Evolutionary conservation across 2,888 invertebrate species (phyloP).

Genomic region (Rhagophthalmus giganteus): DNA sequence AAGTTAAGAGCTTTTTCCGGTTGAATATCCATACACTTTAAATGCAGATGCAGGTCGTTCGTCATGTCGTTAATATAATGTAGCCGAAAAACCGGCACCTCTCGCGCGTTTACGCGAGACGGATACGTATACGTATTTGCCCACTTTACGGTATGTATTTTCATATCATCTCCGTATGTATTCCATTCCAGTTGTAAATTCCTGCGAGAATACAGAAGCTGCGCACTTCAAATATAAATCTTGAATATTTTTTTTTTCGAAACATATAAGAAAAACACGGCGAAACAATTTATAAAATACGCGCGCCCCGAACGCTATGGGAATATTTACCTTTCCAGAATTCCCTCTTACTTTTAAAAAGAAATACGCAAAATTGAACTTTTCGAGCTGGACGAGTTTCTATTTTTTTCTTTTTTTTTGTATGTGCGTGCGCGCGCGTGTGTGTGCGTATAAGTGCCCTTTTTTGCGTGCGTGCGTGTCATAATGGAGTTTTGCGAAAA

Average conservation of each 20-base stretch:
- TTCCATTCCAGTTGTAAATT: conserved; percentile 29
- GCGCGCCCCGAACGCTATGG: conserved; percentile 41
- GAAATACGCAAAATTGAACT: conserved; percentile 16
- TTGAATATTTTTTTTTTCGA: conserved; percentile 37
- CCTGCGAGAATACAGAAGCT: conserved; percentile 38
- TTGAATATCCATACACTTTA: too few relatives aligned
- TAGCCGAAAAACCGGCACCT: conserved; percentile 10
- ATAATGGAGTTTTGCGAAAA: too few relatives aligned
- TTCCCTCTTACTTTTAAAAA: conserved; percentile 13
- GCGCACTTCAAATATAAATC: conserved; percentile 42
- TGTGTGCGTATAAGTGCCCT: too few relatives aligned
- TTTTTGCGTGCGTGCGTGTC: too few relatives aligned
- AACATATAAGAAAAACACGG: conserved; percentile 41
- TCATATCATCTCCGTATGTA: conserved; percentile 35
- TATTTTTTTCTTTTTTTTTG: too few relatives aligned
- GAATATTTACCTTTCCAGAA: conserved; percentile 42
- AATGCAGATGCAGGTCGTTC: conserved; percentile 2
- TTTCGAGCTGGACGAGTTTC: too few relatives aligned
- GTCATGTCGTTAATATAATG: conserved; percentile 13
- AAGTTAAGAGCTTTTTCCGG: too few relatives aligned
- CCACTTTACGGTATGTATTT: conserved; percentile 32
- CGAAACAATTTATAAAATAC: conserved; percentile 45
- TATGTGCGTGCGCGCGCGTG: too few relatives aligned
- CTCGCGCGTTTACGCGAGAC: conserved; percentile 8
- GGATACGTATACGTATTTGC: conserved; percentile 24